Evolutionary conservation across 2,888 invertebrate species (phyloP).

Genomic region (Tanytarsus gracilentus): DNA sequence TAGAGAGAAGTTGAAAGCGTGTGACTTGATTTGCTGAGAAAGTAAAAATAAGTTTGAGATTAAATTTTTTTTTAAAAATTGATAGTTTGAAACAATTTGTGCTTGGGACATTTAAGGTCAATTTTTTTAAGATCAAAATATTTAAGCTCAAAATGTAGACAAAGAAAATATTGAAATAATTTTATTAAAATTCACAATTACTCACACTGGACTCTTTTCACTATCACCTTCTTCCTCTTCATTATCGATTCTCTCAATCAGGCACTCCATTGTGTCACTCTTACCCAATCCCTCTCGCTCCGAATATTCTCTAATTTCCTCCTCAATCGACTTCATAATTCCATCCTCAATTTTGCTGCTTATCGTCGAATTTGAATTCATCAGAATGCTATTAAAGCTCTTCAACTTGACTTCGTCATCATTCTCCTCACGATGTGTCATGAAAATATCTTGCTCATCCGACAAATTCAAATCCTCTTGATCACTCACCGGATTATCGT

Average conservation of each 20-base stretch:
- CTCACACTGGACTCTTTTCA: conserved; percentile 26
- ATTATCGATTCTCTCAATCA: background rate
- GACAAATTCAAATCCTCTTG: background rate
- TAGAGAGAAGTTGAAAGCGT: background rate
- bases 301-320: background rate
- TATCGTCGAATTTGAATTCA: conserved; percentile 5
- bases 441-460: conserved; percentile 16
- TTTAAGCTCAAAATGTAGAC: background rate
- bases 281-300: background rate
- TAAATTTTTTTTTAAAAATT: background rate
- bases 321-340: background rate
- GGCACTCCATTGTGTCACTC: conserved; percentile 21
- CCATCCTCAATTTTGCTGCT: conserved; percentile 5
- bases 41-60: no score
- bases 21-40: conserved; percentile 1
- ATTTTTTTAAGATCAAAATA: background rate
- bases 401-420: conserved; percentile 7
- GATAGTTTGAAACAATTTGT: background rate
- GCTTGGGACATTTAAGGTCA: background rate
- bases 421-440: background rate
- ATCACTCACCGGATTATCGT: background rate
- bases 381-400: conserved; percentile 1
- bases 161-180: background rate
- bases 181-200: no score
- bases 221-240: no score